Evolutionary conservation across 53 echinoderm and acorn worm species (phyloP).

Genomic region (Henricia sp.): DNA sequence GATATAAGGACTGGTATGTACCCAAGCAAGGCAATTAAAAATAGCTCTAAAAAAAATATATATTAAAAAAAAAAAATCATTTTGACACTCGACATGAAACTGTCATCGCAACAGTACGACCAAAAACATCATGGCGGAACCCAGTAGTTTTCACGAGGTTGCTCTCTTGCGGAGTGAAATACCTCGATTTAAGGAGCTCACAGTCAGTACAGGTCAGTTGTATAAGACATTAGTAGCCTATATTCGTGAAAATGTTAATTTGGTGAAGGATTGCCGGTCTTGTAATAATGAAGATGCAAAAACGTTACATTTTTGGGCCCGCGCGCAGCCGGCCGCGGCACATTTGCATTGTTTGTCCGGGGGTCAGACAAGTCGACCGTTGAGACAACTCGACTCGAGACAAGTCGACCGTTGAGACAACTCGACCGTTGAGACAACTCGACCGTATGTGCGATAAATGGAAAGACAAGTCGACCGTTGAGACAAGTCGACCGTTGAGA

Average conservation of each 20-base stretch:
- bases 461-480: too few relatives aligned
- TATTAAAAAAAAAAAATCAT: too few relatives aligned
- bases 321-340: neutral
- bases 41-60: too few relatives aligned
- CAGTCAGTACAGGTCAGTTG: constrained; percentile 78
- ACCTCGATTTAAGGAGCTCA: constrained; percentile 80
- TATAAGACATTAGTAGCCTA: neutral
- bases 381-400: neutral
- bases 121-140: constrained; percentile 82
- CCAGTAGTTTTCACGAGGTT: constrained; percentile 76
- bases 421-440: too few relatives aligned
- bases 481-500: too few relatives aligned
- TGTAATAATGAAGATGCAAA: neutral
- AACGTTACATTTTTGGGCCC: neutral
- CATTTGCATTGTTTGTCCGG: neutral
- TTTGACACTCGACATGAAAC: constrained; percentile 22
- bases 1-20: too few relatives aligned
- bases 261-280: neutral
- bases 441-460: too few relatives aligned
- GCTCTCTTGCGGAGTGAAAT: constrained; percentile 74
- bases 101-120: neutral
- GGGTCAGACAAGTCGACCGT: neutral
- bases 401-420: too few relatives aligned
- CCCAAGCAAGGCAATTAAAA: too few relatives aligned
- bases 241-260: neutral